Base-by-base conservation (phyloP, 2,888 invertebrate species). In the Pterobdella sp. region DNA sequence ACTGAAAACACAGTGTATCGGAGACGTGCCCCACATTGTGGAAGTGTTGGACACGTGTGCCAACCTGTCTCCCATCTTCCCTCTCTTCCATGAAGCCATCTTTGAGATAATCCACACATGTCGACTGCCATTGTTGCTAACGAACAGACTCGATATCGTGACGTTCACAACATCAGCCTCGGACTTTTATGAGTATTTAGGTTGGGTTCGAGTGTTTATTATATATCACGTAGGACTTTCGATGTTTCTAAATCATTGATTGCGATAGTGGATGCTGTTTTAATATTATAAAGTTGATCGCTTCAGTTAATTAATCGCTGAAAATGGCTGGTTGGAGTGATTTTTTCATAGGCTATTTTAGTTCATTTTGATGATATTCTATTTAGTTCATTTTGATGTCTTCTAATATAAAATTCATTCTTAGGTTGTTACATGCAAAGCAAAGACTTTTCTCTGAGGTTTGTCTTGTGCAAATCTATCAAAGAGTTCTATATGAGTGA, bases 111-210 rank as follows among this genome's bases (percentile, higher is more conserved):
- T 84, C 35, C 78, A 79, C 71, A 78, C 82, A 22, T 82, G 82
- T 72, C 78, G 81, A 60, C 76, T 80, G 26, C 82, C 83, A 10
- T 83, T 81, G 77, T 76, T 84, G 70, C 82, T 82, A 76, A 82
- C 83, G 76, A 83, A 82, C 74, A 77, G 82, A 3, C 83, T 83
- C 1, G 83, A 84, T 79, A 82, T 83, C 75, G 76, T 81, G n/a
- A 77, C 81, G 1, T 83, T 80, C 77, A 80, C 81, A 76, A 81
- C 82, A 76, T 81, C 83, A 74, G 82, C 82, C 1, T 77, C 81
- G 1, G 83, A 84, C 74, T 81, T 82, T 36, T 77, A 82, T n/a
- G 81, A 82, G 56, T 83, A 84, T 72, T 77, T 84, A 31, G 84
- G 84, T 83, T 77, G 66, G 75, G 4, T 32, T 67, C 10, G 26